Evolutionary conservation across 2,888 invertebrate species (phyloP).

Genomic region (Synergus gifuensis): DNA sequence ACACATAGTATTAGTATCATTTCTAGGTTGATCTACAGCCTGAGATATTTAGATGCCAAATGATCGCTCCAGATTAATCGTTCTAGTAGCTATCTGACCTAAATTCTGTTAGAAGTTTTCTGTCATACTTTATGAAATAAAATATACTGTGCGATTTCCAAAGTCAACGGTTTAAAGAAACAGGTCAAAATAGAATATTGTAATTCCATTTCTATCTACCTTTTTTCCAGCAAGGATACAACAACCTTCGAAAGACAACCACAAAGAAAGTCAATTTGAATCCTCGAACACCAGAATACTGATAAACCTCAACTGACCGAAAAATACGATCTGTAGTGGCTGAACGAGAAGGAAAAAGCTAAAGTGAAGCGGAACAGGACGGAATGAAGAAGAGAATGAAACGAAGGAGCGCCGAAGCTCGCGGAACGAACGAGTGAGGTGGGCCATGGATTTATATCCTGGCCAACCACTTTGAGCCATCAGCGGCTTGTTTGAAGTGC

Average conservation of each 20-base stretch:
- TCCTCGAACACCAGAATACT: slow-evolving; percentile 23
- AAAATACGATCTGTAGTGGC: slow-evolving; percentile 14
- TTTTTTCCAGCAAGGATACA: background rate
- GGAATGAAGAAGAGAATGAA: slow-evolving; percentile 49
- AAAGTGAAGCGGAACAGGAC: slow-evolving; percentile 46
- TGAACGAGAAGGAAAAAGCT: slow-evolving; percentile 38
- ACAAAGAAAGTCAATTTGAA: slow-evolving; percentile 9
- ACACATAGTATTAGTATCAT: slow-evolving; percentile 7
- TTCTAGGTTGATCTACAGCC: background rate
- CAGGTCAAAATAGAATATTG: background rate
- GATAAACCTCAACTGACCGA: slow-evolving; percentile 2
- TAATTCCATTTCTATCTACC: too few relatives aligned
- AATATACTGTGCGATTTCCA: background rate
- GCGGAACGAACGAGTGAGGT: slow-evolving; percentile 63
- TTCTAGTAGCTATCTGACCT: background rate
- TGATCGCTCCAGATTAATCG: slow-evolving; percentile 1
- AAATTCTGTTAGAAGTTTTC: background rate
- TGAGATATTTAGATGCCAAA: background rate
- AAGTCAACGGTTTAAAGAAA: background rate
- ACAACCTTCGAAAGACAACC: background rate
- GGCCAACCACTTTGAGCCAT: slow-evolving; percentile 77
- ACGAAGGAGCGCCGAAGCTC: slow-evolving; percentile 53
- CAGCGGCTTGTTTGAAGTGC: slow-evolving; percentile 78
- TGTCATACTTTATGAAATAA: background rate
- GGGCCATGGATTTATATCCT: slow-evolving; percentile 76